Evolutionary conservation across 1,140 invertebrate species (phyloP), one percentile per base, ranked within the genome.

Genomic region (Magallana gigas): DNA sequence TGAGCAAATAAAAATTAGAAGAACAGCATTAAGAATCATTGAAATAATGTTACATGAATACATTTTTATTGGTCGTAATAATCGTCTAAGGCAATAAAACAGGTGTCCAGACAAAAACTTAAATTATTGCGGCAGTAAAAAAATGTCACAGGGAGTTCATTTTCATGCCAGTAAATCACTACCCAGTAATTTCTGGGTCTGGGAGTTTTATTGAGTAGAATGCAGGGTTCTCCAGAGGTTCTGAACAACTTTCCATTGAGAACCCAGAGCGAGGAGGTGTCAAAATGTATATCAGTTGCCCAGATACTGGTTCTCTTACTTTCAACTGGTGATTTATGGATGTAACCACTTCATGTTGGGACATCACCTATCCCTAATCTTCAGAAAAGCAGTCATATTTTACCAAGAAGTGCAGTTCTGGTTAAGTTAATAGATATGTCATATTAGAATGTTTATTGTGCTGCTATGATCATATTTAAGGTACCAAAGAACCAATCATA

Each of bases 61-160:
- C n/a, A 71, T 71, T 71, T 48, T 36, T 71, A 71, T 71, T 76
- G 23, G 23, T 76, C 23, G 14, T 29, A 36, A 18, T 29, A 18
- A 36, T 18, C 1, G 23, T 29, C 11, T 29, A 76, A 3, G 12
- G 68, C 68, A 18, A 76, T 76, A 23, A 36, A 11, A 76, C 29
- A 76, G 68, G 23, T 76, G 68, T 76, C 36, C 23, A 29, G 68
- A 76, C 68, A 76, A 76, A 76, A 76, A 76, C 8, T 76, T 76
- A 23, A 76, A 76, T 76, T 76, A 76, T 76, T 76, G 68, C 68
- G 36, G 68, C 14, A 29, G 68, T 76, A 76, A 76, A 76, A 76
- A 29, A 29, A 18, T 29, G 68, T 29, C 68, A 76, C 23, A 18
- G 36, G 36, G 36, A 29, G 60, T 23, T 76, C 68, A 76, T 76